Percentiles rank a stretch among this genome's conserved stretches.
These are phyloP conservation scores for Lamprotornis superbus DNA, from an alignment of 2,113 vertebrate genomes.

Conservation along the genomic window DNA sequence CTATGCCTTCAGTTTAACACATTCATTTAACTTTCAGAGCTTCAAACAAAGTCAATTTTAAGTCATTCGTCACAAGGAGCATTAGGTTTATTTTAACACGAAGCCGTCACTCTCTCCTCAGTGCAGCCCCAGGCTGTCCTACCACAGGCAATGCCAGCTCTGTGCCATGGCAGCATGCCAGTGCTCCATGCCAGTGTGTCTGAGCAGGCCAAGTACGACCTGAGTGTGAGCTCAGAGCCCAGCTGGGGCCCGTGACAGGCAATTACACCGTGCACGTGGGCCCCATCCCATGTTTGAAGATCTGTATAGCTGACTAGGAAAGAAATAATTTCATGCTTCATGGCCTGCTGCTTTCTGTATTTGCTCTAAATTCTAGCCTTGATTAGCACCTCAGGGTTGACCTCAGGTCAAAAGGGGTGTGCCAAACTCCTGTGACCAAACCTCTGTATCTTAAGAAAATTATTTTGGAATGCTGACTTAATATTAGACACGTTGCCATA, in stretches of 20 bases:
- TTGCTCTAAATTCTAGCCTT: background rate
- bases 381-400: background rate
- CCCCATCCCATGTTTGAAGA: background rate
- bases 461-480: background rate
- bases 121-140: background rate
- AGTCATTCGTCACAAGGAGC: background rate
- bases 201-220: rapidly evolving
- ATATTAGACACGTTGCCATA: background rate
- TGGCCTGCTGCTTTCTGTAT: background rate
- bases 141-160: background rate
- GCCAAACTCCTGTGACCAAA: background rate
- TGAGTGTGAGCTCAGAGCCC: background rate
- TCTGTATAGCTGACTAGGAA: background rate
- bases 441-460: background rate
- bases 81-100: background rate
- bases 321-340: background rate
- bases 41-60: background rate
- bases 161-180: background rate
- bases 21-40: background rate
- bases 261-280: background rate
- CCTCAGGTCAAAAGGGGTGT: background rate
- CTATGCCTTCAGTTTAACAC: background rate
- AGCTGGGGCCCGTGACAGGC: background rate
- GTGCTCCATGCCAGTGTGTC: rapidly evolving
- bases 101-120: background rate